Percentiles rank a stretch among this genome's conserved stretches.
Conservation (phyloP, 2,113 vertebrate species). For the Geococcyx californianus region DNA sequence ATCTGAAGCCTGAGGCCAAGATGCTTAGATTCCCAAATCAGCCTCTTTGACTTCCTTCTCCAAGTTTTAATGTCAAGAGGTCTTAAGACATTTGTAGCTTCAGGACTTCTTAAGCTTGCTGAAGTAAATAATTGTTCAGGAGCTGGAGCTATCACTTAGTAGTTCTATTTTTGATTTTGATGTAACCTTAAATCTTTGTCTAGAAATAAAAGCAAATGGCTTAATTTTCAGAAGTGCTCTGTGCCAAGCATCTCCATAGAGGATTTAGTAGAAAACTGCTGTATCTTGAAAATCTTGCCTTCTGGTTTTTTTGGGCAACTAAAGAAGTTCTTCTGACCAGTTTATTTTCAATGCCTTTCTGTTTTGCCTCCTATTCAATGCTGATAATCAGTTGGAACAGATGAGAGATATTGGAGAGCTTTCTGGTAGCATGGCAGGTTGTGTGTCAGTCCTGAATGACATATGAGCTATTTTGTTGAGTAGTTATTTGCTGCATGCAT, state of each 20-base stretch:
- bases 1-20: neutral
- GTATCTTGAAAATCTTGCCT: neutral
- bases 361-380: too few relatives aligned
- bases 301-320: neutral
- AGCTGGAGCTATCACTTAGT: neutral
- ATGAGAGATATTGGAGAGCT: neutral
- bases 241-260: neutral
- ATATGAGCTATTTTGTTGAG: neutral
- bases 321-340: neutral
- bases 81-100: neutral
- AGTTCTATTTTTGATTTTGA: neutral
- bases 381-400: neutral
- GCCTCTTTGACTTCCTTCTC: neutral
- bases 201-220: neutral
- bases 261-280: neutral
- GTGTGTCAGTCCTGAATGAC: neutral
- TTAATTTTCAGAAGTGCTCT: neutral
- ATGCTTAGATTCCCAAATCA: neutral
- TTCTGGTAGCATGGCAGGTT: neutral
- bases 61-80: neutral
- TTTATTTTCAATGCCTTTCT: neutral
- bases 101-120: neutral
- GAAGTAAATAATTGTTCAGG: neutral
- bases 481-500: neutral
- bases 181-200: neutral